Base-by-base conservation (phyloP, 2,797 vertebrate genomes). In the Myioborus miniatus region DNA sequence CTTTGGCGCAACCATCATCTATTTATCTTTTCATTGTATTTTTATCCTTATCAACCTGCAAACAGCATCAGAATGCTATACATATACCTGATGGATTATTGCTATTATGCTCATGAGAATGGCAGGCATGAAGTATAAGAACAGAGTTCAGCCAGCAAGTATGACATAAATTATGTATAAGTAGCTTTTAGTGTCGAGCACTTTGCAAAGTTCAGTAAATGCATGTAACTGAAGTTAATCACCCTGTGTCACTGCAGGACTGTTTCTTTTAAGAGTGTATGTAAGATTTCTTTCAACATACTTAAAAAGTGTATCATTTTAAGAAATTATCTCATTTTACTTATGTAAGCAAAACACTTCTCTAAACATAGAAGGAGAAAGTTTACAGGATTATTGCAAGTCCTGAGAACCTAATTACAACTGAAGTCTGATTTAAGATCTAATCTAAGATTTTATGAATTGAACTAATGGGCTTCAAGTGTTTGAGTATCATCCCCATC, bases 131-230 rank as follows among this genome's bases (percentile, higher is more conserved):
- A 94, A 95, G 65, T 81, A 70, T 50, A 65, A 91, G 90, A 86
- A 72, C 26, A 77, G 72, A 96, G 72, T 93, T 95, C 93, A 93
- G 62, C 41, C 75, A 92, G 55, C 30, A 89, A 93, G 52, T 65
- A 62, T 90, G 63, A 70, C 55, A 93, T 96, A 95, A 92, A 95
- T 95, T 93, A 93, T 94, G 53, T 60, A 82, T 92, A 91, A 96
- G 44, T 82, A 92, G 91, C 85, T 95, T 91, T 95, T 90, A 94
- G 64, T 46, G 62, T 70, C 0, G 2, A 89, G 62, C 24, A 80
- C 63, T 84, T 93, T 59, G 52, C 88, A 89, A 95, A 93, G 91
- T 94, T 93, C 30, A 52, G n/a, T 83, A 89, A 94, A 87, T 60
- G 62, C 50, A 46, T 20, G 56, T 68, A 71, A 55, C 62, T 49